Base-by-base conservation (phyloP, 2,113 vertebrate species). In the Pholis gunnellus region DNA sequence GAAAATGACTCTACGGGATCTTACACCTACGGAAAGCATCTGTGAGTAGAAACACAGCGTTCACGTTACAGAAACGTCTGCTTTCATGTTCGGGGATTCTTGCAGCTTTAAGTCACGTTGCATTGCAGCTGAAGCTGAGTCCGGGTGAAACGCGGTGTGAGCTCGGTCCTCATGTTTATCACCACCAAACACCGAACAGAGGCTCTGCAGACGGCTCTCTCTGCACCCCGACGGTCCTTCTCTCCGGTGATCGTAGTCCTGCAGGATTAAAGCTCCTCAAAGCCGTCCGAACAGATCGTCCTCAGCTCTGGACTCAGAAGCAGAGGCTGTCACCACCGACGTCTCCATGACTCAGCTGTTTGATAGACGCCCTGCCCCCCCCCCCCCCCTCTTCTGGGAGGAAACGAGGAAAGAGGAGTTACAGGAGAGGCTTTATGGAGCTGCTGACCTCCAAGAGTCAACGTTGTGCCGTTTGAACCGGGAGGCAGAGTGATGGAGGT, bases 241-340 rank as follows among this genome's bases (percentile, higher is more conserved):
- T 22, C 11, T n/a, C 3, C 25, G 8, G 25, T 7, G 36, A n/a
- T 3, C 14, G 20, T 40, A 40, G 38, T 40, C 38, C 38, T 40
- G 38, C 7, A 40, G 38, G 38, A 40, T 40, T 40, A 40, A 9
- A 40, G n/a, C 38, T 40, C 9, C 38, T n/a, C 66, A 69, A 48
- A 44, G 34, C 83, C 88, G 87, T 88, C 87, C 34, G 59, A 75
- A 40, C 83, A 14, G 3, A 86, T 89, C 29, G 38, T 67, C 38
- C 66, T 90, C 83, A 15, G 27, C 56, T 56, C 71, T 20, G 44
- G 25, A 69, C 76, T 67, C 18, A 54, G 56, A 80, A 67, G 52
- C 54, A 44, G 64, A 64, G 77, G 69, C 79, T 75, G 81, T 87
- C 85, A 74, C 0, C 27, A 4, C 75, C 15, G 60, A 78, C 75